Evolutionary conservation across 2,888 invertebrate genomes (phyloP).

Genomic region (Leptinotarsa juncta): DNA sequence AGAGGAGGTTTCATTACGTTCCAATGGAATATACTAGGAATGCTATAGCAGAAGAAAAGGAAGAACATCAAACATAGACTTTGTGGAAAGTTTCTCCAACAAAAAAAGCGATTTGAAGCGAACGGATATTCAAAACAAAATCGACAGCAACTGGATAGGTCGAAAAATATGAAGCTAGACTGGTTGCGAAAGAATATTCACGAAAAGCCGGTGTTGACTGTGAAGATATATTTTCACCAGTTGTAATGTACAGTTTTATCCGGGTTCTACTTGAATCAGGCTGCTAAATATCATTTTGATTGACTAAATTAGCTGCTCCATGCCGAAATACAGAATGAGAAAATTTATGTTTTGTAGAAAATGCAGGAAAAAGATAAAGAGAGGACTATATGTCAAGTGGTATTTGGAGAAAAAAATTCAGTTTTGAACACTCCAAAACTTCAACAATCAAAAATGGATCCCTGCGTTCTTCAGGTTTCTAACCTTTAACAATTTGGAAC

Average conservation of each 20-base stretch:
- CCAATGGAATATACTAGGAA: too few relatives aligned
- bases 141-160: neutral
- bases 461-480: too few relatives aligned
- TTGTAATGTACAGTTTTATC: neutral
- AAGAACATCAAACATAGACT: too few relatives aligned
- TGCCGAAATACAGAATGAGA: too few relatives aligned
- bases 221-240: neutral
- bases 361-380: too few relatives aligned
- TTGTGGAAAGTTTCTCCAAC: too few relatives aligned
- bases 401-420: too few relatives aligned
- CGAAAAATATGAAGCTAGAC: neutral
- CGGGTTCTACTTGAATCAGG: neutral
- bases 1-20: too few relatives aligned
- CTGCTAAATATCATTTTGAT: neutral
- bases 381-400: too few relatives aligned
- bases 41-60: too few relatives aligned
- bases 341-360: too few relatives aligned
- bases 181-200: neutral
- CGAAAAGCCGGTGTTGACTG: neutral
- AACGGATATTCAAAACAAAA: neutral
- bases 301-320: neutral
- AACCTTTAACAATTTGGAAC: too few relatives aligned
- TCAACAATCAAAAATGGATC: neutral
- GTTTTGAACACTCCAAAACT: neutral
- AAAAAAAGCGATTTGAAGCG: neutral